Evolutionary conservation across 2,888 invertebrate species (phyloP), one percentile per base, ranked within the genome.

Genomic region (Scelioninae gen. 1): DNA sequence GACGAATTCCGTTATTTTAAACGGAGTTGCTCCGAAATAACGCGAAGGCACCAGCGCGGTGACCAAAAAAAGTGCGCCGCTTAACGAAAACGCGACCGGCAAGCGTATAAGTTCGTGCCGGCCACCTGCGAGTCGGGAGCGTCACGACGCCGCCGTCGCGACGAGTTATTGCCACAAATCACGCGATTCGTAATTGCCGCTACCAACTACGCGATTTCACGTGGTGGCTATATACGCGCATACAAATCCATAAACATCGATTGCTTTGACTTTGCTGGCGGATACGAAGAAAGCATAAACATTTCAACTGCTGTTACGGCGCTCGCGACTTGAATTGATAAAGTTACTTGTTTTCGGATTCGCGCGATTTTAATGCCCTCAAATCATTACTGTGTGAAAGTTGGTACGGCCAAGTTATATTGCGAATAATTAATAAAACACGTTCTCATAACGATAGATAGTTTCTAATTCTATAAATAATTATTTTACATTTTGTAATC

Each of bases 181-280:
- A 92, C 92, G 92, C 92, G 90, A 92, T 91, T 88, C 90, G 92
- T 92, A 92, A 92, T 92, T 92, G 92, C 91, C 88, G 89, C 89
- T 88, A 89, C 89, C 90, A 86, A 89, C 90, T 90, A 88, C 87
- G 89, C 90, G 90, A 90, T 90, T 91, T 90, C 88, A 86, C 86
- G 87, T 86, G 86, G 84, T 62, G 45, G 62, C 81, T 60, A 69
- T 81, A 82, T 69, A 86, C 86, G 87, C 86, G 88, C 87, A 86
- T 88, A 85, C 87, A 88, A 88, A 89, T 91, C 89, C 90, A 90
- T 89, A 89, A 89, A 89, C 89, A 90, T 90, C 88, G 90, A 91
- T 91, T 90, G 88, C 88, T 86, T 87, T 85, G 85, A 65, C 82
- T 83, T 75, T 51, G 65, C 78, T 68, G 65, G 60, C 76, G 75